Percentiles rank a stretch among this genome's conserved stretches.
Evolutionary conservation across 2,888 invertebrate species (phyloP).

Genomic region (Psylliodes chrysocephalus): DNA sequence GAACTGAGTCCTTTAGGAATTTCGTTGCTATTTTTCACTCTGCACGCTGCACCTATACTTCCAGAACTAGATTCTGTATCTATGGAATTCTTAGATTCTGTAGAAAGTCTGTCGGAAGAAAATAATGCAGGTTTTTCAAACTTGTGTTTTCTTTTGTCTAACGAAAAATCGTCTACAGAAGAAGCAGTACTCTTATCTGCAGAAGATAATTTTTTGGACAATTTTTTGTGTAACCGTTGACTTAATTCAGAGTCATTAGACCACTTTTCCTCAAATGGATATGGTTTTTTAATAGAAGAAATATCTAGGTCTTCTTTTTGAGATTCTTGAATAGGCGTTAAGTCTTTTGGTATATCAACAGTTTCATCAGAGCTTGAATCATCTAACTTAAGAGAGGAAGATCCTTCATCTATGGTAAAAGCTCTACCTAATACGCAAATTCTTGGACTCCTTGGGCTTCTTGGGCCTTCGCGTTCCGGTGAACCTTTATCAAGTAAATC

Average conservation of each 20-base stretch:
- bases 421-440: constrained; percentile 63
- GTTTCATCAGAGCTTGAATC: constrained; percentile 58
- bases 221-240: constrained; percentile 60
- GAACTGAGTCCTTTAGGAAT: constrained; percentile 76
- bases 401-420: constrained; percentile 64
- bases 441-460: constrained; percentile 59
- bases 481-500: constrained; percentile 67
- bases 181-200: constrained; percentile 60
- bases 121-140: constrained; percentile 59
- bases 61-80: constrained; percentile 82
- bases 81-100: constrained; percentile 77
- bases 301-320: constrained; percentile 47
- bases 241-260: constrained; percentile 63
- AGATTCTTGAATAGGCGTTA: constrained; percentile 56
- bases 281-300: constrained; percentile 56
- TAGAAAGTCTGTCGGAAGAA: constrained; percentile 62
- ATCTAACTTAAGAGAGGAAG: constrained; percentile 51
- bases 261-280: constrained; percentile 65
- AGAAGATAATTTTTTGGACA: constrained; percentile 61
- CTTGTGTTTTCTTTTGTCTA: constrained; percentile 52
- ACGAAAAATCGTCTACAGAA: constrained; percentile 60
- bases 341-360: constrained; percentile 59
- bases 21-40: constrained; percentile 68
- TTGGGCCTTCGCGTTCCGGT: constrained; percentile 52
- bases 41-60: constrained; percentile 76